Evolutionary conservation across 1,140 invertebrate species (phyloP), one percentile per base, ranked within the genome.

Genomic region (Dendrolimus punctatus): DNA sequence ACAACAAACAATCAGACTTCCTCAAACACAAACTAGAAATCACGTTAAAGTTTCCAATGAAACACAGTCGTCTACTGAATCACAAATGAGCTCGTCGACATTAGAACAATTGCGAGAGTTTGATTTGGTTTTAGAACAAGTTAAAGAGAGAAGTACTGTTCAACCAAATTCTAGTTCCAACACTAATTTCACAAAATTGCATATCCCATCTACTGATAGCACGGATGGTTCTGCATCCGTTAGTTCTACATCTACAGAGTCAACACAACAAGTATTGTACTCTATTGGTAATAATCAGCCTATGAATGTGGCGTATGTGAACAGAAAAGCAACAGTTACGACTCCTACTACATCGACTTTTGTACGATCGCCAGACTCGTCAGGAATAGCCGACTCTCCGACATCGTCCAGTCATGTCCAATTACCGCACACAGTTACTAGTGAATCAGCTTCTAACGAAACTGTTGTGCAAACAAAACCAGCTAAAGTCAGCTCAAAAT

Each of bases 41-140:
- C 70, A 66, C 57, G 53, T 76, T 40, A 84, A 84, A 71, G 62
- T 73, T n/a, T 52, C 77, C 42, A 51, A 58, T 39, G 74, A 83
- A 51, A 82, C 57, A 57, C 72, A 80, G 53, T 64, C 79, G 0
- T 71, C 80, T 49, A 57, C 85, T 5, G 80, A 87, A 66, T 80
- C 87, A n/a, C 81, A 87, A 60, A 73, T 88, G 72, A 87, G 87
- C 51, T 77, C 87, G 36, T 90, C 91, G 6, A 94, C 93, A 6
- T 73, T 94, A 36, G 93, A 95, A 73, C 93, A 95, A 65, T 70
- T 95, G 5, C 84, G 93, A 40, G 94, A 95, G 76, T 95, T 95
- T 68, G 94, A 95, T 73, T 93, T 93, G 77, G 93, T 95, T 0
- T 83, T 95, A 44, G 93, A 95, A 72, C 92, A 94, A 80, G 91